phyloP scores from a whole-genome alignment of 2,113 vertebrate species.

The Bujurquina vittata region DNA sequence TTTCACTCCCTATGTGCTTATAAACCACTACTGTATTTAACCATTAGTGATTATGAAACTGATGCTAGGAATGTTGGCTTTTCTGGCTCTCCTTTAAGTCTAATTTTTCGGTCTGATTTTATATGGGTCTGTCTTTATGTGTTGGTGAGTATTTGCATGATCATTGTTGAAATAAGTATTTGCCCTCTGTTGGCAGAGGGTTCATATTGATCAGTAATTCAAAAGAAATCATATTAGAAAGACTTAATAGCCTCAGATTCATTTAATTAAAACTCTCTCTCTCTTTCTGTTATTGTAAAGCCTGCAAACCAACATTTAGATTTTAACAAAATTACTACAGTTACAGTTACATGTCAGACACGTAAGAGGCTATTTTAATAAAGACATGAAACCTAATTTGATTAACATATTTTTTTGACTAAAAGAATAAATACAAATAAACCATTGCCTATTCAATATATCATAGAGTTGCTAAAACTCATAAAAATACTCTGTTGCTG shows the following conservation, averaged over 20 bases:
- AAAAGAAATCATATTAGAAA: constrained; percentile 36
- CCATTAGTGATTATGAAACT: neutral
- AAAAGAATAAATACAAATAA: neutral
- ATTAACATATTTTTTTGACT: neutral
- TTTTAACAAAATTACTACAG: neutral
- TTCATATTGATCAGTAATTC: constrained; percentile 32
- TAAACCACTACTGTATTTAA: neutral
- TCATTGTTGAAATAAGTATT: neutral
- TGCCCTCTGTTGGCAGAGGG: neutral
- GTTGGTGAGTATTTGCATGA: neutral
- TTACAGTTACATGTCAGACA: neutral
- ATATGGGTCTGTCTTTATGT: neutral
- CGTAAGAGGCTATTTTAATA: neutral
- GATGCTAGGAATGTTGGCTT: no score
- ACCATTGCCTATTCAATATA: neutral
- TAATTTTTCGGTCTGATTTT: neutral
- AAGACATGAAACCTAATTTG: neutral
- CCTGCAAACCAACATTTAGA: constrained; percentile 8
- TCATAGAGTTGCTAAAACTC: neutral
- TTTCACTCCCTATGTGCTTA: neutral
- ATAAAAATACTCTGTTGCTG: neutral
- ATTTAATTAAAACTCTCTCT: neutral
- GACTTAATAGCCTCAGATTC: constrained; percentile 15
- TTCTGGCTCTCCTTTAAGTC: no score
- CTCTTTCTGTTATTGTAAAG: neutral